phyloP scores from a whole-genome alignment of 2,113 vertebrate species.

The Bos javanicus region DNA sequence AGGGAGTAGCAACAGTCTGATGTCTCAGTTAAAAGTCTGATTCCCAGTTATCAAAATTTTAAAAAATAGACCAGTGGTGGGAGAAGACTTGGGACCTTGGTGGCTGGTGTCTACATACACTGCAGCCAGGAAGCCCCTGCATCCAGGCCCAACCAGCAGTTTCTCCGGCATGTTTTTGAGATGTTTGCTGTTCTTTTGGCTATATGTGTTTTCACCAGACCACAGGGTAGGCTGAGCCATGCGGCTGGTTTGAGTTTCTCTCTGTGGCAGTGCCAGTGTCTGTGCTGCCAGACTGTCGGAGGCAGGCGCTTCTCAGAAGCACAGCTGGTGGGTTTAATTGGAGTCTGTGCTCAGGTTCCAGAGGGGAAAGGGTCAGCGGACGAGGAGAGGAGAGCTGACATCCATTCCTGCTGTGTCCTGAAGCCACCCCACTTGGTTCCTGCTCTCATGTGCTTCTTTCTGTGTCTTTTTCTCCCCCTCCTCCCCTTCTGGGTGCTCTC shows the following conservation, averaged over 20 bases:
- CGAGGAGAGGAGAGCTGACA: neutral
- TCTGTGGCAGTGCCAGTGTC: accelerated
- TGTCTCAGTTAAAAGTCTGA: neutral
- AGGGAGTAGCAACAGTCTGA: neutral
- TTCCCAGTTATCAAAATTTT: neutral
- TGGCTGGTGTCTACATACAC: neutral
- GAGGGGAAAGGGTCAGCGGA: neutral
- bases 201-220: neutral
- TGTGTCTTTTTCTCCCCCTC: neutral
- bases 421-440: neutral
- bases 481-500: neutral
- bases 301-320: neutral
- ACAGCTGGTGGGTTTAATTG: constrained; percentile 11
- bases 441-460: neutral
- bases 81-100: neutral
- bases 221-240: neutral
- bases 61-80: neutral
- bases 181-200: neutral
- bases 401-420: accelerated
- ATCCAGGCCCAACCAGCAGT: neutral
- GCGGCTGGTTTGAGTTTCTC: neutral
- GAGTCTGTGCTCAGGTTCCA: neutral
- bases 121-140: neutral
- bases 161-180: neutral
- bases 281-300: accelerated